Conservation (phyloP, 2,888 invertebrate species). For the Argynnis bischoffii region DNA sequence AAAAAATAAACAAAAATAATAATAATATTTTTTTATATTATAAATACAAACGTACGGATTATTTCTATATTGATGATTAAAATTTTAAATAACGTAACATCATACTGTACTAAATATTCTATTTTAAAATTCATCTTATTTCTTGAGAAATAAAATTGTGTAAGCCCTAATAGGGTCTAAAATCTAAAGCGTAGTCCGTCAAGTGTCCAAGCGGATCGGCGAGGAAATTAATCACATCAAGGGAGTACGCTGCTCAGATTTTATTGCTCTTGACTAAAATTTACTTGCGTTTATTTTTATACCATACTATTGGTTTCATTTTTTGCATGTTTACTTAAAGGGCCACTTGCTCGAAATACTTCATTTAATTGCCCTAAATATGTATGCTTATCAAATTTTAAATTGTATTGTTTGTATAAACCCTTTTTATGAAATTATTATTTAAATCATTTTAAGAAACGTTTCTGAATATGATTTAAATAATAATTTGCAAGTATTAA, state of each 20-base stretch:
- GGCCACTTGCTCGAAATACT: no score
- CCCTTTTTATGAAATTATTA: no score
- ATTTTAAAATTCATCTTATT: not conserved
- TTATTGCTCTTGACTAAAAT: slow-evolving; percentile 33
- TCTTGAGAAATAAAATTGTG: not conserved
- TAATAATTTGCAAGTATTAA: no score
- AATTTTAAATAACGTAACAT: not conserved
- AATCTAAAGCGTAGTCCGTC: slow-evolving; percentile 40
- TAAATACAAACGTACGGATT: no score
- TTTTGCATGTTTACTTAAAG: not conserved
- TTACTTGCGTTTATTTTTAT: slow-evolving; percentile 25
- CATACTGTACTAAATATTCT: not conserved
- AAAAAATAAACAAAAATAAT: no score
- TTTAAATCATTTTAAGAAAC: no score
- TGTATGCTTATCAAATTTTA: no score
- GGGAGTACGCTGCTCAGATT: slow-evolving; percentile 32
- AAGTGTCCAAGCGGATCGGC: slow-evolving; percentile 44
- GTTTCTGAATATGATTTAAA: no score
- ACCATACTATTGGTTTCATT: not conserved
- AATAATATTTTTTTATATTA: no score
- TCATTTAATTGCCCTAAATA: no score
- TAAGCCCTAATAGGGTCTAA: slow-evolving; percentile 25
- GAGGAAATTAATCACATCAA: slow-evolving; percentile 44
- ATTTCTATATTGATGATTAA: not conserved
- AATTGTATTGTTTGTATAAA: no score